A percentile compares a stretch with the other conserved stretches of the same genome.
Conservation (phyloP, 1,140 invertebrate species). For the Oryzaephilus surinamensis region DNA sequence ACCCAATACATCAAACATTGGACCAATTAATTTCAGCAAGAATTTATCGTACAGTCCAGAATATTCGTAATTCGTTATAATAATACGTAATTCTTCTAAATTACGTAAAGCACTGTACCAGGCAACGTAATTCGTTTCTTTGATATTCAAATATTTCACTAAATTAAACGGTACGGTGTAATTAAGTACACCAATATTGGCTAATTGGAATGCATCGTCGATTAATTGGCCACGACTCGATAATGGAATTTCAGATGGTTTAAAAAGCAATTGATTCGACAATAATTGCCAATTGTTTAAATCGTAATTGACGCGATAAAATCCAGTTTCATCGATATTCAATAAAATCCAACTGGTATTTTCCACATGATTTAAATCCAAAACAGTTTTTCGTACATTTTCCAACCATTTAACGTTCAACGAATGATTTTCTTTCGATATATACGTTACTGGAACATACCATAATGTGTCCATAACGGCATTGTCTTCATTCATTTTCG, state of each 20-base stretch:
- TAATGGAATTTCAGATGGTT: slow-evolving; percentile 44
- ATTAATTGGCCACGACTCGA: slow-evolving; percentile 59
- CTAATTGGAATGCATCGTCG: slow-evolving; percentile 43
- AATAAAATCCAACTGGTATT: slow-evolving; percentile 41
- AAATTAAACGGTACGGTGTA: slow-evolving; percentile 50
- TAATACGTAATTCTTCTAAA: slow-evolving; percentile 21
- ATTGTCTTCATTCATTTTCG: slow-evolving; percentile 20
- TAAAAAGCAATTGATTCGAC: slow-evolving; percentile 35
- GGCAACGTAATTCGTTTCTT: slow-evolving; percentile 27
- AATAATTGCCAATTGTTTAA: slow-evolving; percentile 48
- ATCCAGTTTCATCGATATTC: slow-evolving; percentile 45
- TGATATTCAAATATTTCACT: slow-evolving; percentile 45
- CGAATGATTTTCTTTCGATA: slow-evolving; percentile 19
- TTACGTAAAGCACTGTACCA: slow-evolving; percentile 29
- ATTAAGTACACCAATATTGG: slow-evolving; percentile 43
- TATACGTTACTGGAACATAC: slow-evolving; percentile 46
- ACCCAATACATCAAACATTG: slow-evolving; percentile 24
- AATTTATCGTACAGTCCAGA: slow-evolving; percentile 27
- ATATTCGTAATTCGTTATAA: slow-evolving; percentile 26
- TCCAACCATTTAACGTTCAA: slow-evolving; percentile 33
- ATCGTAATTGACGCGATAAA: slow-evolving; percentile 56
- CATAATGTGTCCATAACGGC: slow-evolving; percentile 30
- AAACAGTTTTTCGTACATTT: slow-evolving; percentile 20
- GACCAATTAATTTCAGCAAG: slow-evolving; percentile 22
- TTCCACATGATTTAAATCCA: slow-evolving; percentile 13